Evolutionary conservation across 2,113 vertebrate species (phyloP).

Genomic region (Vireo altiloquus): DNA sequence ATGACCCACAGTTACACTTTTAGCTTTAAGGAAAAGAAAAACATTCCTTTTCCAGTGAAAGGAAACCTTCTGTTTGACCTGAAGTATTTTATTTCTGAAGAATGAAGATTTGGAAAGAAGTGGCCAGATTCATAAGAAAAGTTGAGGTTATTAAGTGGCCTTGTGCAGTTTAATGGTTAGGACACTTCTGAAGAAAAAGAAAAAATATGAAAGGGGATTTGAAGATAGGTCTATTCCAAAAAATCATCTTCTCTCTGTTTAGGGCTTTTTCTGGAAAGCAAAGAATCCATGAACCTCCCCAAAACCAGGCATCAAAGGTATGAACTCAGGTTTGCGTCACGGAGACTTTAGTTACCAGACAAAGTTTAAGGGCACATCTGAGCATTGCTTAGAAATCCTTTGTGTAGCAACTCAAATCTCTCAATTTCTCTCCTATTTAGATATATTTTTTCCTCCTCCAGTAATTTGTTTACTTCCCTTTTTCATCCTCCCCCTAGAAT

Average conservation of each 20-base stretch:
- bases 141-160: not conserved
- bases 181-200: not conserved
- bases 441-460: not conserved
- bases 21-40: not conserved
- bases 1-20: not conserved
- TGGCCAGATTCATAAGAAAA: not conserved
- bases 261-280: not conserved
- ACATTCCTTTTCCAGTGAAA: constrained; percentile 11
- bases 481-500: not conserved
- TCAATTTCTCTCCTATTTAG: not conserved
- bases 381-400: not conserved
- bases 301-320: not conserved
- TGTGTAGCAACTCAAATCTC: not conserved
- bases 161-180: not conserved
- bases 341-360: not conserved
- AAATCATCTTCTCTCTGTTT: not conserved
- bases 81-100: not conserved
- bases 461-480: not conserved
- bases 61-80: not conserved
- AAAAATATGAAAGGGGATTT: not conserved
- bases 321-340: not conserved
- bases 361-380: not conserved
- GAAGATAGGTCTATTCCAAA: not conserved
- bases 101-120: not conserved
- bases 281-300: not conserved